Evolutionary conservation across 2,888 invertebrate genomes (phyloP), one percentile per base, ranked within the genome.

Genomic region (Lasioglossum malachurum): DNA sequence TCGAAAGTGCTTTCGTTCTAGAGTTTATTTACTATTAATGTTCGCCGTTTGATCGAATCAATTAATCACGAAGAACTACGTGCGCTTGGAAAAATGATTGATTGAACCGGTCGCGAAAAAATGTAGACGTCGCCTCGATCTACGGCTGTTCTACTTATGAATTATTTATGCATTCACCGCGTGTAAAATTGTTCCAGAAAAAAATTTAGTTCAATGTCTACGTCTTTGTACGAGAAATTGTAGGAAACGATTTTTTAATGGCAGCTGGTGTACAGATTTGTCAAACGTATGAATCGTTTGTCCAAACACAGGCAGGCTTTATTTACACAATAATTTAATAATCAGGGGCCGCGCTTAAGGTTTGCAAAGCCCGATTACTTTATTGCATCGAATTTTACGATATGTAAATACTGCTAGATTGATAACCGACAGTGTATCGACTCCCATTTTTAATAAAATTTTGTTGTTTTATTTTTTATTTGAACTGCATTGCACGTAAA

Each of bases 301-400:
- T 8, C 3, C 23, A 53, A 53, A 53, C 23, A 53, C 53, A 2
- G 23, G 0, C 0, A 8, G 8, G 49, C 23, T 53, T 23, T 23
- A 49, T 53, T 53, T 53, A 8, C 8, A 53, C 8, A 53, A 53
- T 10, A 53, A 53, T n/a, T 10, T 23, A 53, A 53, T 10, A 1
- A n/a, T n/a, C n/a, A 3, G 0, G 1, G 53, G n/a, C 10, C 8
- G 23, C 2, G 10, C n/a, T n/a, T n/a, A 3, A 23, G 1, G 23
- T n/a, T 2, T 53, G 10, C 23, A 3, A 23, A 3, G n/a, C 10
- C 0, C 10, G n/a, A n/a, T 53, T 53, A 53, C 10, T 23, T 53
- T n/a, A n/a, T n/a, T n/a, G 53, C 8, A n/a, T n/a, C 23, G n/a
- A 53, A 53, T n/a, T 53, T 3, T 23, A n/a, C n/a, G 53, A n/a